These are phyloP conservation scores for Percopsis omiscomaycus DNA, from an alignment of 2,797 vertebrate genomes.

Conservation along the genomic window DNA sequence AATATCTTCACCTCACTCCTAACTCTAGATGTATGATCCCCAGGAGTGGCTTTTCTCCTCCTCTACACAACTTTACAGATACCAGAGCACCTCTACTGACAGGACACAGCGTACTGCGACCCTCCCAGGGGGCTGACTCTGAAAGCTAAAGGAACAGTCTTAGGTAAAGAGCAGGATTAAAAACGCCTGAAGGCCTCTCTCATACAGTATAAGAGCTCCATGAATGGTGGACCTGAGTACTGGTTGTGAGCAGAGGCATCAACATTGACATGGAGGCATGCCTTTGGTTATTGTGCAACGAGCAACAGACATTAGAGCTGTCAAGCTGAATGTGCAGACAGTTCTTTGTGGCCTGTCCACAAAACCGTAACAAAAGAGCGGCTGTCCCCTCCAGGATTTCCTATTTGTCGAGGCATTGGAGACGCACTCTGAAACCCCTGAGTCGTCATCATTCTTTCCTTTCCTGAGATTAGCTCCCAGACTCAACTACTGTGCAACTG, in stretches of 20 bases:
- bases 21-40: constrained; percentile 38
- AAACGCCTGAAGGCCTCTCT: constrained; percentile 36
- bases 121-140: constrained; percentile 21
- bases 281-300: constrained; percentile 15
- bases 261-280: constrained; percentile 37
- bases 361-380: constrained; percentile 43
- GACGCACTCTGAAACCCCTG: constrained; percentile 5
- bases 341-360: constrained; percentile 27
- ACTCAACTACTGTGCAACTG: constrained; percentile 5
- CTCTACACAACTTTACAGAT: constrained; percentile 44
- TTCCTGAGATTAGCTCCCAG: not conserved
- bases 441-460: constrained; percentile 3
- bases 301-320: constrained; percentile 18
- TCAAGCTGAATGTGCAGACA: constrained; percentile 46
- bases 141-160: constrained; percentile 35
- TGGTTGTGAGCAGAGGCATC: constrained; percentile 35
- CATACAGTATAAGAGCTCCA: constrained; percentile 44
- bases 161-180: constrained; percentile 36
- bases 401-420: constrained; percentile 10
- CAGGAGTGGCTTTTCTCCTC: constrained; percentile 29
- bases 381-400: constrained; percentile 39
- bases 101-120: constrained; percentile 30
- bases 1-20: constrained; percentile 52
- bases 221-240: constrained; percentile 52
- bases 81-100: constrained; percentile 38